Conservation (phyloP, 92 coral and sea anemone species). For the Paramuricea clavata region DNA sequence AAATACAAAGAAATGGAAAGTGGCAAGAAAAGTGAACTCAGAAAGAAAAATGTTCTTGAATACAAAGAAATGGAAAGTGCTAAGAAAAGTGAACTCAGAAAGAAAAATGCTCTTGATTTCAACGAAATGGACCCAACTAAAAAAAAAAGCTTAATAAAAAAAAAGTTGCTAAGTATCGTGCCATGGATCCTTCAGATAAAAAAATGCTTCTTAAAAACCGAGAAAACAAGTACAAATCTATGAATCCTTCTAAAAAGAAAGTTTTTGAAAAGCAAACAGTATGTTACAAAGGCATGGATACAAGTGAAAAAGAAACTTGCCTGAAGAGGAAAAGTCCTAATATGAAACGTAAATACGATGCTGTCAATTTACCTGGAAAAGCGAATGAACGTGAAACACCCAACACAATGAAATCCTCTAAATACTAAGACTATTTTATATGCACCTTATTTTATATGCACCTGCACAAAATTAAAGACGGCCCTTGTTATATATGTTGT, state of each 20-base stretch:
- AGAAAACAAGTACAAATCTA: neutral
- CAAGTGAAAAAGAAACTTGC: constrained; percentile 35
- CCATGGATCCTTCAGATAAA: neutral
- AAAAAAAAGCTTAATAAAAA: neutral
- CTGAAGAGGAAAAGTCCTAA: constrained; percentile 6
- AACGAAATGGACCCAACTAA: neutral
- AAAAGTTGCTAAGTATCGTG: neutral
- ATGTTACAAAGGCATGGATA: constrained; percentile 58
- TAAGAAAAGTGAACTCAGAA: neutral
- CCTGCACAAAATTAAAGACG: no score
- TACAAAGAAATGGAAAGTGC: constrained; percentile 13
- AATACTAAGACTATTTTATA: no score
- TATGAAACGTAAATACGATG: constrained; percentile 43
- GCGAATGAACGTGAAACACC: constrained; percentile 7
- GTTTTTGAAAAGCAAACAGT: no score
- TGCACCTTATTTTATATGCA: no score
- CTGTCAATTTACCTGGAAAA: constrained; percentile 19
- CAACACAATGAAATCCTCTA: no score
- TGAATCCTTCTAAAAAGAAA: neutral
- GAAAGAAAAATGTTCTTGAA: neutral
- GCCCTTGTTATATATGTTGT: no score
- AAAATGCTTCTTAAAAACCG: neutral
- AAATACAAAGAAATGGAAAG: constrained; percentile 22
- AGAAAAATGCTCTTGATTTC: neutral
- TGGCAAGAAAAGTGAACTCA: neutral